Conservation (phyloP, 2,113 vertebrate genomes). For the Albula glossodonta region DNA sequence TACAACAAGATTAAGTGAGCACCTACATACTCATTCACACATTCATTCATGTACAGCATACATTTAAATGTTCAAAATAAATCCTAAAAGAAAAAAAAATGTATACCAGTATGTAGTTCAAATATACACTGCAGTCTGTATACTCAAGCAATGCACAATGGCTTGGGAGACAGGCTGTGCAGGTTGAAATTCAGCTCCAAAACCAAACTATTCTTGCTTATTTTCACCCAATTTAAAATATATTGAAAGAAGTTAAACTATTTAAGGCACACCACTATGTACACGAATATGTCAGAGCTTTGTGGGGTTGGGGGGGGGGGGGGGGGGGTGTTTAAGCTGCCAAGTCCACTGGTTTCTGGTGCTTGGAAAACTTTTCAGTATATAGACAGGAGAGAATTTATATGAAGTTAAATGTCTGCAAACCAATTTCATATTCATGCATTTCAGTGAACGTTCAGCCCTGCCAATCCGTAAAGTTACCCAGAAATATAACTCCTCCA, state of each 20-base stretch:
- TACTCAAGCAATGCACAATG: neutral
- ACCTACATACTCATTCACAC: constrained; percentile 42
- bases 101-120: constrained; percentile 37
- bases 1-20: neutral
- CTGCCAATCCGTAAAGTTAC: neutral
- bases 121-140: neutral
- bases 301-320: neutral
- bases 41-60: constrained; percentile 40
- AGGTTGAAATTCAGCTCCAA: neutral
- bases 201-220: neutral
- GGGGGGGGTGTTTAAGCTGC: too few species aligned
- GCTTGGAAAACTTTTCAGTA: too few species aligned
- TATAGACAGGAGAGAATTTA: neutral
- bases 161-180: neutral
- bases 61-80: constrained; percentile 51
- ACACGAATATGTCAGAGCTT: neutral
- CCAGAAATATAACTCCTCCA: neutral
- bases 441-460: neutral
- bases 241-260: too few species aligned
- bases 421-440: neutral
- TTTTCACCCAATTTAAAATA: too few species aligned
- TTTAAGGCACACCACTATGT: constrained; percentile 8
- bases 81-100: constrained; percentile 53
- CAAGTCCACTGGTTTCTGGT: too few species aligned
- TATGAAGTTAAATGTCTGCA: neutral